phyloP scores from a whole-genome alignment of 2,888 invertebrate genomes.

The Aethes cnicana region DNA sequence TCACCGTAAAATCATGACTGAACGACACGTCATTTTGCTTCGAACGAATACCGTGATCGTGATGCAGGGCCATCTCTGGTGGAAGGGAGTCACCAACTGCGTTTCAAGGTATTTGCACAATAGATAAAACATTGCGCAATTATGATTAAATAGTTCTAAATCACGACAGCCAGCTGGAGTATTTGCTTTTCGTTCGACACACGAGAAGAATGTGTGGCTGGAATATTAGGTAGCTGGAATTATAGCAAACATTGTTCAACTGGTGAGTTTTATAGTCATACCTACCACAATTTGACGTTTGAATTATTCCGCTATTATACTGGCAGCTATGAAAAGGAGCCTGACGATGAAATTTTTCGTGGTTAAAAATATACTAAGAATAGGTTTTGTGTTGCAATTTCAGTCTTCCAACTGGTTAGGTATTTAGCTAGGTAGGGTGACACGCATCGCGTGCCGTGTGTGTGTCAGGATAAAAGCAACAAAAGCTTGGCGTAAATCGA shows the following conservation, averaged over 20 bases:
- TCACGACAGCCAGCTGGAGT: background rate
- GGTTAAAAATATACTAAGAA: too few species aligned
- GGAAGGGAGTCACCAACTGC: background rate
- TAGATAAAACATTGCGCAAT: constrained; percentile 22
- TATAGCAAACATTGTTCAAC: background rate
- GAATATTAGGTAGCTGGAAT: background rate
- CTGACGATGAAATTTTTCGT: too few species aligned
- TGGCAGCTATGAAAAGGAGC: too few species aligned
- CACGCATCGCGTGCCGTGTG: constrained; percentile 22
- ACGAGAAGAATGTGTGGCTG: background rate
- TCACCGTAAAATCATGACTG: constrained; percentile 3
- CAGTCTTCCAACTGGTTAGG: too few species aligned
- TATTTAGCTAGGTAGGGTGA: constrained; percentile 1
- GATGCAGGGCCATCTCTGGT: constrained; percentile 6
- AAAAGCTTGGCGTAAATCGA: constrained; percentile 26
- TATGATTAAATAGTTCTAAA: background rate
- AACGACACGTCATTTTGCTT: constrained; percentile 16
- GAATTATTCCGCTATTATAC: too few species aligned
- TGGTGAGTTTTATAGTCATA: too few species aligned
- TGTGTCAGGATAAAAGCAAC: constrained; percentile 11
- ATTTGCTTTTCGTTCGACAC: background rate
- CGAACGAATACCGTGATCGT: constrained; percentile 11
- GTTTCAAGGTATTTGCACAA: constrained; percentile 30
- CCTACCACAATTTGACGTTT: too few species aligned
- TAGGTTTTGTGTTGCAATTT: too few species aligned